Evolutionary conservation across 2,888 invertebrate species (phyloP).

Genomic region (Sarcophaga variegata): DNA sequence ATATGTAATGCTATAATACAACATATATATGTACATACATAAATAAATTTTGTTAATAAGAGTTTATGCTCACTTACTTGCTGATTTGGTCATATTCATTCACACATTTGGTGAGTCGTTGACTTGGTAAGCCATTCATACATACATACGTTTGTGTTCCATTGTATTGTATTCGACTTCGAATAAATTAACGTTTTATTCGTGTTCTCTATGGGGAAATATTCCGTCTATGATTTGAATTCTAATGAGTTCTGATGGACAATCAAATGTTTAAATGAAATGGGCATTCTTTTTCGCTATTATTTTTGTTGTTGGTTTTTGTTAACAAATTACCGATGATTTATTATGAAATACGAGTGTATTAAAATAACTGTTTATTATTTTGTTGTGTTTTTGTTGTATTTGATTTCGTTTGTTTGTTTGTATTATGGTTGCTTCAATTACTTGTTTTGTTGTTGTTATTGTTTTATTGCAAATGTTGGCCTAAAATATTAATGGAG

Average conservation of each 20-base stretch:
- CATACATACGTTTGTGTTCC: constrained; percentile 24
- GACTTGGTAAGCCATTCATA: constrained; percentile 1
- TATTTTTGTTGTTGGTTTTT: constrained; percentile 18
- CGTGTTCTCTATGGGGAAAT: constrained; percentile 59
- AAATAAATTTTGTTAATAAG: neutral
- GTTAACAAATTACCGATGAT: constrained; percentile 61
- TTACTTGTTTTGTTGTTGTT: neutral
- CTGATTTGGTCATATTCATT: neutral
- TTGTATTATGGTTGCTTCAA: neutral
- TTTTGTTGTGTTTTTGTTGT: neutral
- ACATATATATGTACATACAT: too few relatives aligned
- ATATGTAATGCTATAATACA: too few relatives aligned
- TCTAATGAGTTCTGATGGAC: constrained; percentile 61
- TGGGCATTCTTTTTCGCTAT: neutral
- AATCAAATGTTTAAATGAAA: constrained; percentile 24
- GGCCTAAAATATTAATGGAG: neutral
- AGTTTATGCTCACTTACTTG: too few relatives aligned
- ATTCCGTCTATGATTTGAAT: constrained; percentile 49
- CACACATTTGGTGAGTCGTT: neutral
- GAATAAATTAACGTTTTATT: constrained; percentile 61
- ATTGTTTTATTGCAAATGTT: neutral
- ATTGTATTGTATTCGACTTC: constrained; percentile 18
- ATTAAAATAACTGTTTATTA: constrained; percentile 54
- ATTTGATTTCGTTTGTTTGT: too few relatives aligned
- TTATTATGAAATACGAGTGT: constrained; percentile 29